These are phyloP conservation scores for Pharmacophagus antenor DNA, from an alignment of 2,888 invertebrate genomes.

Conservation along the genomic window DNA sequence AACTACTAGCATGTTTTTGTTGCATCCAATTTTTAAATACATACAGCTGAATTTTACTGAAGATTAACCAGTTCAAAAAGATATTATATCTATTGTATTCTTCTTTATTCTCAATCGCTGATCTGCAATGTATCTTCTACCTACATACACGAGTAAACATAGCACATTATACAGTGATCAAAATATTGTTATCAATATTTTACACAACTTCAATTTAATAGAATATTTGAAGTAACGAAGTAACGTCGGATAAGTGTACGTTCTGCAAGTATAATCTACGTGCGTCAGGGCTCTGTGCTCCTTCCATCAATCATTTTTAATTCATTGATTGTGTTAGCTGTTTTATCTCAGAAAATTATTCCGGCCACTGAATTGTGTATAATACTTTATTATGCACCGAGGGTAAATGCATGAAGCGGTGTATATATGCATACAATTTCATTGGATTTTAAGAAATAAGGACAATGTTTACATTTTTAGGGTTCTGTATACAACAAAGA, in stretches of 20 bases:
- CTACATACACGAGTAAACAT: too few relatives aligned
- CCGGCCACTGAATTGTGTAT: background rate
- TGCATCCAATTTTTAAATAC: too few relatives aligned
- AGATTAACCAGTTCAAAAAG: too few relatives aligned
- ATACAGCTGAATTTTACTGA: too few relatives aligned
- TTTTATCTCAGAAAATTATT: background rate
- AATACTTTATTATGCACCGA: background rate
- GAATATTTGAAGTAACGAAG: background rate
- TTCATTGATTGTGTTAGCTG: background rate
- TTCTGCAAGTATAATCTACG: constrained; percentile 6
- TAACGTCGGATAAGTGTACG: background rate
- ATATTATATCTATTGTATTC: too few relatives aligned
- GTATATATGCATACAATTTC: too few relatives aligned
- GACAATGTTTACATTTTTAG: background rate
- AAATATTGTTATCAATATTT: background rate
- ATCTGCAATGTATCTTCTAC: too few relatives aligned
- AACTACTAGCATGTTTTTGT: too few relatives aligned
- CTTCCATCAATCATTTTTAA: background rate
- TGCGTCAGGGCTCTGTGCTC: background rate
- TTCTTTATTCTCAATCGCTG: too few relatives aligned
- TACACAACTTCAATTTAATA: background rate
- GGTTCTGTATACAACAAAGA: too few relatives aligned
- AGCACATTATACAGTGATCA: background rate
- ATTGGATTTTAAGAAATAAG: background rate
- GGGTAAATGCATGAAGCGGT: background rate